A percentile compares a stretch with the other conserved stretches of the same genome.
Conservation (phyloP, 2,113 vertebrate species). For the Copsychus sechellarum region DNA sequence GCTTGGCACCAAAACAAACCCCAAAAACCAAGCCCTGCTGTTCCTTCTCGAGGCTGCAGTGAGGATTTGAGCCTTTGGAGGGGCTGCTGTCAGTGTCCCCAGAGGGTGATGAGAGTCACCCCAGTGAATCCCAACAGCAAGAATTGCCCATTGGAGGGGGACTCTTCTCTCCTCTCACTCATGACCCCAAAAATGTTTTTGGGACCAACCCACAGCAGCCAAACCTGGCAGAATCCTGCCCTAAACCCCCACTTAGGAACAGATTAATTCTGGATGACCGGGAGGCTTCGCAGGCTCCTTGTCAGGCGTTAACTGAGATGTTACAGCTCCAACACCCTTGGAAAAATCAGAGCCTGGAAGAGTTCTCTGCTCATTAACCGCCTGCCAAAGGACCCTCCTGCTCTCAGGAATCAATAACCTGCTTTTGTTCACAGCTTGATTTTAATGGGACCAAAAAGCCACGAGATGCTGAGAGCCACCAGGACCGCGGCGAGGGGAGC, state of each 20-base stretch:
- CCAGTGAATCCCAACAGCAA: background rate
- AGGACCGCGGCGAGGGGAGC: fast-evolving
- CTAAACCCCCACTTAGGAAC: background rate
- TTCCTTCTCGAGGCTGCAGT: background rate
- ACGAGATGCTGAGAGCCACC: background rate
- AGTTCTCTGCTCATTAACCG: background rate
- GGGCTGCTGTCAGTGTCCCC: background rate
- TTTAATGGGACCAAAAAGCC: background rate
- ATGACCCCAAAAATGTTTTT: background rate
- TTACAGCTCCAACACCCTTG: background rate
- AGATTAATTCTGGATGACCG: background rate
- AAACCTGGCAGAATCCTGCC: background rate
- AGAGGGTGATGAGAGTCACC: background rate
- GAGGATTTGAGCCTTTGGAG: background rate
- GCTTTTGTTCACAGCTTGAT: constrained; percentile 25
- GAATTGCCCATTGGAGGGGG: background rate
- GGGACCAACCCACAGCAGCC: background rate
- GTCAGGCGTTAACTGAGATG: background rate
- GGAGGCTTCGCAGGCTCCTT: background rate
- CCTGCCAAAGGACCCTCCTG: background rate
- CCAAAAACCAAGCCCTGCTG: background rate
- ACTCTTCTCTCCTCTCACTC: background rate
- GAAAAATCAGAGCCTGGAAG: background rate
- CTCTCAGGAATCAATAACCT: background rate
- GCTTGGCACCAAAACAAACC: background rate